phyloP scores from a whole-genome alignment of 2,797 vertebrate species.

The Melanotaenia pygmaea region DNA sequence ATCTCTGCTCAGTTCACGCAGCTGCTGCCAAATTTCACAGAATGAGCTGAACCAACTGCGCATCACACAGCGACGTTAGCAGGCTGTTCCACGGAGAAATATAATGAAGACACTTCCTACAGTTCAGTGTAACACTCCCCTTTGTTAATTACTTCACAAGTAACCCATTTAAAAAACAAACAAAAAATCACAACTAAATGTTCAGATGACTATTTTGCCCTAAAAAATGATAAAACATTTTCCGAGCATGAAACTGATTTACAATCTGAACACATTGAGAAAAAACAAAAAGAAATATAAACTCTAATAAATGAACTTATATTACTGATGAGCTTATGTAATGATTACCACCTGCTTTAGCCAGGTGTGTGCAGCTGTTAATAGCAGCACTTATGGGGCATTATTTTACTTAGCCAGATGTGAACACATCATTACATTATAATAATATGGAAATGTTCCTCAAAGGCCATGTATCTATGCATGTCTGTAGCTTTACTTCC shows the following conservation, averaged over 20 bases:
- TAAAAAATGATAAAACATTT: background rate
- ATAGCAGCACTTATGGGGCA: conserved; percentile 37
- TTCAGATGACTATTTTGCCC: too few species aligned
- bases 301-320: conserved; percentile 3
- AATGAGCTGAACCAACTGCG: background rate
- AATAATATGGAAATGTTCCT: conserved; percentile 26
- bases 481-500: conserved; percentile 3
- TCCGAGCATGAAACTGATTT: background rate
- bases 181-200: too few species aligned
- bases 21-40: conserved; percentile 20
- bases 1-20: conserved; percentile 7
- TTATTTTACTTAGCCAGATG: conserved; percentile 50
- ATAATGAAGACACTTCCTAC: too few species aligned
- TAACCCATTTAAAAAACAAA: too few species aligned
- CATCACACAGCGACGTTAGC: background rate
- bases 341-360: background rate
- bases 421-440: conserved; percentile 27
- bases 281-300: too few species aligned
- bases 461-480: conserved; percentile 24
- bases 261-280: background rate
- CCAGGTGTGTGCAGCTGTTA: conserved; percentile 35
- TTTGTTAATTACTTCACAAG: too few species aligned
- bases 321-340: background rate
- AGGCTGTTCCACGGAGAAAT: too few species aligned
- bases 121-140: too few species aligned